Conservation (phyloP, 2,113 vertebrate genomes). For the Larimichthys crocea region DNA sequence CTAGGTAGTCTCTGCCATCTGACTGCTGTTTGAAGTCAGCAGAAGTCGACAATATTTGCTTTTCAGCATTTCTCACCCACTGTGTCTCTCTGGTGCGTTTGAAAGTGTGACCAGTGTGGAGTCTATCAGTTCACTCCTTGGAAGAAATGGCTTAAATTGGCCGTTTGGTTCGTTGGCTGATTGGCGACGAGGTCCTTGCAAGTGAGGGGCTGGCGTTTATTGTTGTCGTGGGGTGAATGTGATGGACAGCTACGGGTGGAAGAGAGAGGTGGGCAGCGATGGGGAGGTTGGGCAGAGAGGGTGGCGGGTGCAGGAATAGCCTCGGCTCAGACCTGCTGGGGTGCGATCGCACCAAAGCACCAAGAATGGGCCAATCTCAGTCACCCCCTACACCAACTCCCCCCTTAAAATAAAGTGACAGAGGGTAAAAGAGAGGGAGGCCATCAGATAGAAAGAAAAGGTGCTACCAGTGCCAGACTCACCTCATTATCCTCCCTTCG, state of each 20-base stretch:
- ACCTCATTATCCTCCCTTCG: background rate
- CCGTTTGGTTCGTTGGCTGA: conserved; percentile 54
- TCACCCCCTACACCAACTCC: background rate
- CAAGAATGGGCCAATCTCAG: conserved; percentile 46
- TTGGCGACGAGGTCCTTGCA: conserved; percentile 48
- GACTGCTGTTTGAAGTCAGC: conserved; percentile 76
- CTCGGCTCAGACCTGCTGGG: conserved; percentile 68
- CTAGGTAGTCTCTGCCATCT: conserved; percentile 73
- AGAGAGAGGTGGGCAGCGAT: conserved; percentile 1
- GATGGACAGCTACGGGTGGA: conserved; percentile 58
- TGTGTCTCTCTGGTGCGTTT: conserved; percentile 69
- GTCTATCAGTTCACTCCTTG: conserved; percentile 65
- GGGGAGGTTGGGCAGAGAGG: conserved; percentile 27
- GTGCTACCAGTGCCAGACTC: conserved; percentile 23
- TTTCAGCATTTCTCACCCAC: conserved; percentile 71
- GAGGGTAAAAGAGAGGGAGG: conserved; percentile 37
- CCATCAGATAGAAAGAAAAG: conserved; percentile 17
- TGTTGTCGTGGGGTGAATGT: conserved; percentile 44
- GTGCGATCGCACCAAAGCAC: conserved; percentile 73
- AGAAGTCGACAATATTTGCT: conserved; percentile 78
- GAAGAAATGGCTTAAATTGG: conserved; percentile 72
- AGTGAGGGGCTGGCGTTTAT: conserved; percentile 42
- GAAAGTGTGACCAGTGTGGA: conserved; percentile 72
- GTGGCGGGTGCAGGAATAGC: conserved; percentile 47
- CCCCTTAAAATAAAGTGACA: conserved; percentile 27